A percentile compares a stretch with the other conserved stretches of the same genome.
Evolutionary conservation across 2,888 invertebrate species (phyloP).

Genomic region (Seira ritae): DNA sequence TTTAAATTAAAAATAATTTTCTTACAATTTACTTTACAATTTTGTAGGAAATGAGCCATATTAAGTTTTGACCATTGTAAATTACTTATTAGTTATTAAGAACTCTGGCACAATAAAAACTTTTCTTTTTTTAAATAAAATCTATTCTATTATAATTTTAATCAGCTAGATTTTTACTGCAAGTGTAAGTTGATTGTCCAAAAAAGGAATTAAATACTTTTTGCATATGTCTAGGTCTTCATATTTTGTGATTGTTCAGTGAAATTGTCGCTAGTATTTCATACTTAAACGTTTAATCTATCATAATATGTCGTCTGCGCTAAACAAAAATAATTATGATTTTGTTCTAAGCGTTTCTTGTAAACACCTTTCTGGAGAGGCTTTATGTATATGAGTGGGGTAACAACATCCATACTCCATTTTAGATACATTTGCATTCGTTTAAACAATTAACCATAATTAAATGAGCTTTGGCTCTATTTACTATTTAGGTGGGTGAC

Average conservation of each 20-base stretch:
- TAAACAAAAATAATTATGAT: constrained; percentile 17
- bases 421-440: constrained; percentile 1
- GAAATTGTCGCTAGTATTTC: neutral
- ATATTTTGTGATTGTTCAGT: constrained; percentile 19
- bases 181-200: neutral
- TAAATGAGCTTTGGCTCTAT: neutral
- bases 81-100: no score
- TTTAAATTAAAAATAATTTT: no score
- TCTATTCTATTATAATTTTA: no score
- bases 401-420: constrained; percentile 51
- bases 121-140: no score
- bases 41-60: no score
- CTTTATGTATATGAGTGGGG: constrained; percentile 17
- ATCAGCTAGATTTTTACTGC: neutral
- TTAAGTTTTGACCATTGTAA: no score
- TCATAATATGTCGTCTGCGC: no score
- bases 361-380: constrained; percentile 17
- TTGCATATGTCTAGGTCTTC: neutral
- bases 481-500: neutral
- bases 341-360: constrained; percentile 6
- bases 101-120: no score
- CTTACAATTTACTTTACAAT: no score
- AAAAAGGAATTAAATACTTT: no score
- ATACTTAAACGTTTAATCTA: no score
- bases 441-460: neutral